phyloP scores from a whole-genome alignment of 2,113 vertebrate species.

The rabbit (Oryctolagus cuniculus) region DNA sequence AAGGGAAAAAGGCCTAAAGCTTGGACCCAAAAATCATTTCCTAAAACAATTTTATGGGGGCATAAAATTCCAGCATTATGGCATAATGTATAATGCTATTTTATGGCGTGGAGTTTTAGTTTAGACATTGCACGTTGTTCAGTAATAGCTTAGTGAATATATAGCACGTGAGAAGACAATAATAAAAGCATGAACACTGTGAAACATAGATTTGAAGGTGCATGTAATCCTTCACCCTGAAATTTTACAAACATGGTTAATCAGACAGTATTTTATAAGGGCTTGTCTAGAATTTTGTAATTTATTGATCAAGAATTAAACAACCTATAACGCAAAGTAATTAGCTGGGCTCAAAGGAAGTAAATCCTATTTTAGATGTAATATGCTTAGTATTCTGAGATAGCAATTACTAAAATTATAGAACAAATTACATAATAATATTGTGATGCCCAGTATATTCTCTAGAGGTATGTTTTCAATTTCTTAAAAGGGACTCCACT shows the following conservation, averaged over 20 bases:
- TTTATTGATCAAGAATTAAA: slow-evolving; percentile 69
- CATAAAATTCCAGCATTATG: slow-evolving; percentile 76
- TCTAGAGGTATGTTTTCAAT: not conserved
- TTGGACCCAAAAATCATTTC: slow-evolving; percentile 64
- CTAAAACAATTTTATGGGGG: slow-evolving; percentile 71
- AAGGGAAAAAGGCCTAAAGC: slow-evolving; percentile 46
- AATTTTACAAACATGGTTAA: slow-evolving; percentile 67
- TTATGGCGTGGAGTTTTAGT: slow-evolving; percentile 71
- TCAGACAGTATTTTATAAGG: slow-evolving; percentile 62
- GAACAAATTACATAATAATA: slow-evolving; percentile 47
- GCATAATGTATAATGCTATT: slow-evolving; percentile 72
- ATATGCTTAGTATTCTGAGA: slow-evolving; percentile 31
- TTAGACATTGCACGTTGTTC: slow-evolving; percentile 72
- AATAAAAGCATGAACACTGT: slow-evolving; percentile 70
- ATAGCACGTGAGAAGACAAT: slow-evolving; percentile 58
- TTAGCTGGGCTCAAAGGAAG: slow-evolving; percentile 57
- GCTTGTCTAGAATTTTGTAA: slow-evolving; percentile 44
- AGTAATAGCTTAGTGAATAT: slow-evolving; percentile 76
- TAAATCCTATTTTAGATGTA: slow-evolving; percentile 53
- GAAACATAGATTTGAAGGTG: slow-evolving; percentile 62
- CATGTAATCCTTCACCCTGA: not conserved
- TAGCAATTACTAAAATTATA: slow-evolving; percentile 46
- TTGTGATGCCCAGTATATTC: slow-evolving; percentile 22
- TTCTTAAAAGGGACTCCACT: slow-evolving; percentile 33
- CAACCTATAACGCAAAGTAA: slow-evolving; percentile 69